A percentile compares a stretch with the other conserved stretches of the same genome.
phyloP scores from a whole-genome alignment of 2,797 vertebrate genomes.

The Cryptoprocta ferox region DNA sequence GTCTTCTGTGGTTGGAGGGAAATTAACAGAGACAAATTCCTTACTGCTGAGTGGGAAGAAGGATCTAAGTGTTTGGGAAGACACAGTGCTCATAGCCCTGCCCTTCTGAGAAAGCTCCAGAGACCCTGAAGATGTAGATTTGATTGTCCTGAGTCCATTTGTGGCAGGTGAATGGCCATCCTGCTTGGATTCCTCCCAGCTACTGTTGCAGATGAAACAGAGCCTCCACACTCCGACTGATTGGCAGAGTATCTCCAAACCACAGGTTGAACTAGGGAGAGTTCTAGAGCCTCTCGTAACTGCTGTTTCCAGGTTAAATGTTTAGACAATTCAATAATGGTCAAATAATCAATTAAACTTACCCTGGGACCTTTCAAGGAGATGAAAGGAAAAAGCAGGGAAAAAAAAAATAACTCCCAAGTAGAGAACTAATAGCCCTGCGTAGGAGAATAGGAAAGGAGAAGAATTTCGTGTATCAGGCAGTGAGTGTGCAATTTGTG shows the following conservation, averaged over 20 bases:
- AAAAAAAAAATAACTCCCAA: not conserved
- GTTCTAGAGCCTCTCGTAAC: not conserved
- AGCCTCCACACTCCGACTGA: not conserved
- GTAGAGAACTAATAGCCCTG: not conserved
- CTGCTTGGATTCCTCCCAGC: not conserved
- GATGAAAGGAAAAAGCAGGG: not conserved
- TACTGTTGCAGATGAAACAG: not conserved
- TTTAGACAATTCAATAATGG: not conserved
- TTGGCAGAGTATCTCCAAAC: not conserved
- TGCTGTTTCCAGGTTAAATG: not conserved
- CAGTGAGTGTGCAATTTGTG: not conserved
- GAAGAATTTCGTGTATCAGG: not conserved
- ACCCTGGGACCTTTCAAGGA: not conserved
- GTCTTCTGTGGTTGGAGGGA: too few species aligned
- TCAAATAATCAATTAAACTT: not conserved
- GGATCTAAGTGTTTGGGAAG: not conserved
- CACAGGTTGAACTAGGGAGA: not conserved
- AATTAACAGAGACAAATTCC: too few species aligned
- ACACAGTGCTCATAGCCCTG: not conserved
- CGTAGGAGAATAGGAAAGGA: not conserved
- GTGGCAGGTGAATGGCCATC: not conserved
- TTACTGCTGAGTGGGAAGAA: not conserved
- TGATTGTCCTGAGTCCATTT: not conserved
- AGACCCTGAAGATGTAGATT: not conserved
- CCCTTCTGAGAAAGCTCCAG: not conserved